phyloP scores from a whole-genome alignment of 1,140 invertebrate species.

The Drosophila burlai region DNA sequence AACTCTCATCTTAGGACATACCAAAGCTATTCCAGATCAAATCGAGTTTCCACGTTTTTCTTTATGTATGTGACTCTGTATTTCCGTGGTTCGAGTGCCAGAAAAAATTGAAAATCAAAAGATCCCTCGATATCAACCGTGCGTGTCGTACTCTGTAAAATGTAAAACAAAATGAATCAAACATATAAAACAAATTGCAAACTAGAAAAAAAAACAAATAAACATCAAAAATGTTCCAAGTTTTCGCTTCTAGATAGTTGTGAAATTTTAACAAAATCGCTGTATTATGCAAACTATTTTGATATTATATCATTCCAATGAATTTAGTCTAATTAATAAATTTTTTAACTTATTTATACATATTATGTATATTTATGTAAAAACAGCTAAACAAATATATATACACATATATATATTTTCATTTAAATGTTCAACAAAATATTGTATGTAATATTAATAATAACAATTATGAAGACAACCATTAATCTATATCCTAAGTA shows the following conservation, averaged over 20 bases:
- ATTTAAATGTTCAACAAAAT: conserved; percentile 74
- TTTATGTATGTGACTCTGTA: conserved; percentile 30
- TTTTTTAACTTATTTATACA: conserved; percentile 84
- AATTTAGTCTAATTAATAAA: conserved; percentile 83
- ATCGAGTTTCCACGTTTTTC: conserved; percentile 14
- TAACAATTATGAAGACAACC: conserved; percentile 42
- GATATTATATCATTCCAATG: conserved; percentile 84
- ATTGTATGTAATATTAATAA: conserved; percentile 45
- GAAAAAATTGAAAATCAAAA: conserved; percentile 42
- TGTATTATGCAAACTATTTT: conserved; percentile 82
- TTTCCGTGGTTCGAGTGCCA: conserved; percentile 19
- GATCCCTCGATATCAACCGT: conserved; percentile 51
- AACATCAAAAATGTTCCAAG: conserved; percentile 53
- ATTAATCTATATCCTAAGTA: conserved; percentile 71
- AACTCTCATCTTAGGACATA: conserved; percentile 31
- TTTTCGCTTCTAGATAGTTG: conserved; percentile 82
- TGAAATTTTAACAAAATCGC: conserved; percentile 77
- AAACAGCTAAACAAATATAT: conserved; percentile 62
- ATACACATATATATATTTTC: conserved; percentile 75
- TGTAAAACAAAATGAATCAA: conserved; percentile 46
- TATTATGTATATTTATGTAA: conserved; percentile 78
- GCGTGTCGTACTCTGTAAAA: conserved; percentile 71
- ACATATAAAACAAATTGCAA: conserved; percentile 19
- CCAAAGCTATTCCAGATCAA: conserved; percentile 39
- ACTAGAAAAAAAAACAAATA: conserved; percentile 4